phyloP scores from a whole-genome alignment of 2,888 invertebrate species.

The Epinotia brunnichana region DNA sequence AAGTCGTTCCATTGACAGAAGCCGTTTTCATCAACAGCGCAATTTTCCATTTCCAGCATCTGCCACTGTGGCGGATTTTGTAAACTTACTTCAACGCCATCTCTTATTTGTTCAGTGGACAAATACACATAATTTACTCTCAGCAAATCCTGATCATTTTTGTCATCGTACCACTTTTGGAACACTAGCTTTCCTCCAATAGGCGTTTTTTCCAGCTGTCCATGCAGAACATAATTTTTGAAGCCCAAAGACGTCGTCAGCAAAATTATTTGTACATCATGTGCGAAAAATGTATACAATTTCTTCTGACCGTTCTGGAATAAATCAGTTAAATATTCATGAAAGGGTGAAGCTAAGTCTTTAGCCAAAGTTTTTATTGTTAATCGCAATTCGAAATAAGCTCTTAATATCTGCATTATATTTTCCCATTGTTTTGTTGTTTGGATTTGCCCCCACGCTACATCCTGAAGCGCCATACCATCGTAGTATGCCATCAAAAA shows the following conservation, averaged over 20 bases:
- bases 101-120: conserved; percentile 59
- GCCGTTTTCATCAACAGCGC: conserved; percentile 55
- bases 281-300: conserved; percentile 65
- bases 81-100: conserved; percentile 53
- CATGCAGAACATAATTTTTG: conserved; percentile 56
- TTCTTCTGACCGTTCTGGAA: conserved; percentile 52
- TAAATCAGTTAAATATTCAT: conserved; percentile 59
- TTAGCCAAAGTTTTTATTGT: conserved; percentile 57
- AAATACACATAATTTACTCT: conserved; percentile 69
- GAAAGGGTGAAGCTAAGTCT: conserved; percentile 59
- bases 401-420: conserved; percentile 57
- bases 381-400: conserved; percentile 66
- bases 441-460: conserved; percentile 69
- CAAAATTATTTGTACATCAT: conserved; percentile 68
- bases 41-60: conserved; percentile 58
- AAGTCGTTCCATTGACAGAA: conserved; percentile 65
- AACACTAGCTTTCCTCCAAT: conserved; percentile 72
- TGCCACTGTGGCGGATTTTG: conserved; percentile 58
- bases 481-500: conserved; percentile 74
- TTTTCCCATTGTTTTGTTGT: conserved; percentile 57
- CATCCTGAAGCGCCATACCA: conserved; percentile 58
- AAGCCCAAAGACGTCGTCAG: conserved; percentile 60
- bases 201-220: conserved; percentile 66
- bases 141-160: conserved; percentile 53
- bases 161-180: conserved; percentile 65